These are phyloP conservation scores for Trichechus manatus DNA, from an alignment of 2,113 vertebrate genomes.

Conservation along the genomic window DNA sequence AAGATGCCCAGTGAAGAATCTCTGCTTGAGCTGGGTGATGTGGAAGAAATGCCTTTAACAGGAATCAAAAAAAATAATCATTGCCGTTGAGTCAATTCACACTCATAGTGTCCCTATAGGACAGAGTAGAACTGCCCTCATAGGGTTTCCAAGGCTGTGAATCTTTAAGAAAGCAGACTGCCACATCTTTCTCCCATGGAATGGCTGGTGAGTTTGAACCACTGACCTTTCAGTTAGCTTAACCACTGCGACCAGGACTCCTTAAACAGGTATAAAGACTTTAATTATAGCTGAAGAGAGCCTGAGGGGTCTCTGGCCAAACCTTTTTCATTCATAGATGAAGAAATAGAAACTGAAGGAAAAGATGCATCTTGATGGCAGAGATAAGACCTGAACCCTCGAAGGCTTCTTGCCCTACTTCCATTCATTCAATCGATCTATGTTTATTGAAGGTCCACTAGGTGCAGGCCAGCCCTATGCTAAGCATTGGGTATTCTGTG, in stretches of 20 bases:
- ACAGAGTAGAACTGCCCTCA: not conserved
- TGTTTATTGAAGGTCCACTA: not conserved
- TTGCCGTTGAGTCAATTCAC: not conserved
- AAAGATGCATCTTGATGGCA: not conserved
- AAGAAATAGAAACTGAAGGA: not conserved
- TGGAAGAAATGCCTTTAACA: not conserved
- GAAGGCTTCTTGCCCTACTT: not conserved
- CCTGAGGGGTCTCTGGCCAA: not conserved
- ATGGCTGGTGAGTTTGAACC: not conserved
- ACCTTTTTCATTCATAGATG: not conserved
- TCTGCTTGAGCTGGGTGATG: not conserved
- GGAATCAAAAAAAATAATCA: not conserved
- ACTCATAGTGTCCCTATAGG: not conserved
- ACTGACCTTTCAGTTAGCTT: not conserved
- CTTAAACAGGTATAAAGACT: not conserved
- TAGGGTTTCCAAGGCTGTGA: not conserved
- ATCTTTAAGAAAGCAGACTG: not conserved
- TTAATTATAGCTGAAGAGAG: not conserved
- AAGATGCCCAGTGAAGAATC: not conserved
- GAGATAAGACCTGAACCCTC: not conserved
- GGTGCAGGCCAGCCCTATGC: accelerated
- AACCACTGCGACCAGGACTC: not conserved
- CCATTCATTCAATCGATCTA: too few relatives aligned
- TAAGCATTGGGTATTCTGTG: not conserved
- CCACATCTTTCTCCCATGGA: not conserved